phyloP scores from a whole-genome alignment of 2,888 invertebrate genomes.

The Augochlorella aurata region DNA sequence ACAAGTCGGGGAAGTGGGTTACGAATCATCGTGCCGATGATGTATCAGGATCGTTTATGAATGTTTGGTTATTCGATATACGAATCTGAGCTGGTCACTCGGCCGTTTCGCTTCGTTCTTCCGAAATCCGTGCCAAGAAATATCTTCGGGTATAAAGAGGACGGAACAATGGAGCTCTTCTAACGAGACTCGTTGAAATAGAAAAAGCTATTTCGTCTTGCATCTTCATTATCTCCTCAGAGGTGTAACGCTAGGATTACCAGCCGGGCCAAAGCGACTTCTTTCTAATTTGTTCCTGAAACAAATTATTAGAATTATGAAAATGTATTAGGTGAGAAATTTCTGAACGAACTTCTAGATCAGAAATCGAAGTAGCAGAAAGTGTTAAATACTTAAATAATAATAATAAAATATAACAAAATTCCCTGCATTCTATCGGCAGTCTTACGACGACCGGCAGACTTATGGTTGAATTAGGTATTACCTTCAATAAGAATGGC shows the following conservation, averaged over 20 bases:
- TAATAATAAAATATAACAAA: too few relatives aligned
- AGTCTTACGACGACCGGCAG: neutral
- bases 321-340: too few relatives aligned
- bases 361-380: too few relatives aligned
- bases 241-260: too few relatives aligned
- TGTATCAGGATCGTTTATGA: conserved; percentile 45
- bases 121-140: conserved; percentile 61
- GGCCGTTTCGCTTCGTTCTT: conserved; percentile 43
- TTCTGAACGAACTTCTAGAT: too few relatives aligned
- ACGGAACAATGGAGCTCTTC: neutral
- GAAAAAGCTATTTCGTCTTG: too few relatives aligned
- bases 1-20: conserved; percentile 48
- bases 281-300: too few relatives aligned
- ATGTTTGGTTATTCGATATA: conserved; percentile 60
- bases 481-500: neutral
- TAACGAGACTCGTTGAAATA: neutral
- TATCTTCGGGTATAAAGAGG: neutral
- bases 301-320: too few relatives aligned
- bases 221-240: too few relatives aligned
- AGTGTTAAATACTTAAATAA: too few relatives aligned
- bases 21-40: conserved; percentile 43
- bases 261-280: too few relatives aligned
- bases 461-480: neutral
- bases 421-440: too few relatives aligned
- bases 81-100: conserved; percentile 35